Evolutionary conservation across 2,888 invertebrate genomes (phyloP).

Genomic region (Cephus pulcher): DNA sequence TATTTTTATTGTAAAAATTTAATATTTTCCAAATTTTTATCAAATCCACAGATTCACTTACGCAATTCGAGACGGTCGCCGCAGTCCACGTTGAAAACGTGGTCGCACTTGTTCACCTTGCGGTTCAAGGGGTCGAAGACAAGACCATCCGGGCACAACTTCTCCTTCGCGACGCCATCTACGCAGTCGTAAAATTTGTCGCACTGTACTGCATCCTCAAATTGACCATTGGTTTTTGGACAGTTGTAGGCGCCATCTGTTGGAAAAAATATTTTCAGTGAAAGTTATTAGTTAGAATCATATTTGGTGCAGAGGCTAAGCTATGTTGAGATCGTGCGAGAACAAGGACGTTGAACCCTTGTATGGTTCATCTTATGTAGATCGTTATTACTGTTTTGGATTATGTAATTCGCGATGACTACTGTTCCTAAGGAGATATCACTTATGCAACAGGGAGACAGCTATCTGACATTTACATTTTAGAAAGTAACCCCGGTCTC

Average conservation of each 20-base stretch:
- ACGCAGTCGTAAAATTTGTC: slow-evolving; percentile 87
- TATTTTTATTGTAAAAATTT: slow-evolving; percentile 6
- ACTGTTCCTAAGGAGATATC: slow-evolving; percentile 11
- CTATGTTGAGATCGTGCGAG: background rate
- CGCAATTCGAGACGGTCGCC: slow-evolving; percentile 89
- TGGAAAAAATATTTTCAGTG: slow-evolving; percentile 34
- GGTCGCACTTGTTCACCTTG: slow-evolving; percentile 92
- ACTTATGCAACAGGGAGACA: slow-evolving; percentile 52
- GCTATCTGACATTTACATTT: slow-evolving; percentile 61
- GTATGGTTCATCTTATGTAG: background rate
- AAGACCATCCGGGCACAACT: slow-evolving; percentile 88
- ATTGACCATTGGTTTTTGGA: slow-evolving; percentile 84
- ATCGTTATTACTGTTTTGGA: background rate
- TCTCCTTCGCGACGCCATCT: slow-evolving; percentile 79
- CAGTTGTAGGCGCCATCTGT: slow-evolving; percentile 78
- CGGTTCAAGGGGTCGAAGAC: slow-evolving; percentile 88
- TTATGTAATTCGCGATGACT: slow-evolving; percentile 1
- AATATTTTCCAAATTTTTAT: slow-evolving; percentile 17
- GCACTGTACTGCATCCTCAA: slow-evolving; percentile 83
- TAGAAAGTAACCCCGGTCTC: slow-evolving; percentile 55
- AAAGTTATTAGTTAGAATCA: background rate
- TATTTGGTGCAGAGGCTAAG: background rate
- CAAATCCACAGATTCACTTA: slow-evolving; percentile 70
- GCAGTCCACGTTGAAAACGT: slow-evolving; percentile 92
- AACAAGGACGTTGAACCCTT: background rate